Evolutionary conservation across 2,888 invertebrate species (phyloP), one percentile per base, ranked within the genome.

Genomic region (Cantharis lateralis): DNA sequence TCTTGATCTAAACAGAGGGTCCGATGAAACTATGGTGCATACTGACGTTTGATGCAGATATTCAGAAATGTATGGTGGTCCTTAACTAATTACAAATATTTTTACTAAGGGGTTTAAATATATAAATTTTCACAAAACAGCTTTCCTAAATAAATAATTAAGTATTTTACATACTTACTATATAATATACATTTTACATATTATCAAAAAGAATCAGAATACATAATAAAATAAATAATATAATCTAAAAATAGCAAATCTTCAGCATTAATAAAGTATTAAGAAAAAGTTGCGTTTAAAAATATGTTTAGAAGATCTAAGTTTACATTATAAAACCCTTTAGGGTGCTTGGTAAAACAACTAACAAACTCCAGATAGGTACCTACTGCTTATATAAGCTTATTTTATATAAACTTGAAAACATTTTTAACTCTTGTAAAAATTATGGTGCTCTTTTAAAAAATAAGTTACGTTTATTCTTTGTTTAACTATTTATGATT

Each of bases 341-440:
- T 64, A 62, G 77, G 71, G 13, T 74, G 69, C 71, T 77, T 77
- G 74, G 71, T 69, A 71, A 77, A 71, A 71, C 74, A 74, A 77
- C 71, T 77, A 74, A 32, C 18, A 72, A 32, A 18, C 24, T 48
- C 68, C 68, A 73, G 48, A 48, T 48, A 48, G 48, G 48, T 48
- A 48, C 24, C 24, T 24, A 24, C 48, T 48, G 48, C 48, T 48
- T 48, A 48, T 48, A 48, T 48, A 48, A 48, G 48, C 48, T 48
- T n/a, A 48, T 48, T 48, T 48, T 48, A 48, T 48, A 48, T 48
- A 48, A 48, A 48, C 48, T 48, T 48, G n/a, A 48, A 48, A 48
- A 48, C n/a, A 48, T 48, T 48, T 32, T 48, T n/a, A 48, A 7
- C n/a, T 48, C 48, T 13, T 48, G 13, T n/a, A 48, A 48, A 48